Evolutionary conservation across 2,888 invertebrate genomes (phyloP).

Genomic region (Nephrotoma flavescens): DNA sequence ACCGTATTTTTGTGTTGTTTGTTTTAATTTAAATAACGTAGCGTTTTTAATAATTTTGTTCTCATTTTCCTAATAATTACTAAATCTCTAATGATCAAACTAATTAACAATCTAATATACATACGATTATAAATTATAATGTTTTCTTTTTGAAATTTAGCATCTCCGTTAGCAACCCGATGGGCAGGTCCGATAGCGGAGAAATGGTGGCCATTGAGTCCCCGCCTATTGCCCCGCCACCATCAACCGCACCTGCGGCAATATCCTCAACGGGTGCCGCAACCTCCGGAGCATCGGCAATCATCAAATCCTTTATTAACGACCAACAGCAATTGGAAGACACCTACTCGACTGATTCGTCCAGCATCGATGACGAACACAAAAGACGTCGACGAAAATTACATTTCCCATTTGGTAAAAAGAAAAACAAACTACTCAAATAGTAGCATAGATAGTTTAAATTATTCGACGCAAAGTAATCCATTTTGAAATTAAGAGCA

Average conservation of each 20-base stretch:
- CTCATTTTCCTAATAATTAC: too few relatives aligned
- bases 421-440: slow-evolving; percentile 18
- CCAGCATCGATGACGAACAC: slow-evolving; percentile 16
- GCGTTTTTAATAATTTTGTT: too few relatives aligned
- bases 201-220: slow-evolving; percentile 9
- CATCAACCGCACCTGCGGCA: slow-evolving; percentile 6
- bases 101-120: too few relatives aligned
- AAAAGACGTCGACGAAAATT: slow-evolving; percentile 19
- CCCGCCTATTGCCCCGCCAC: slow-evolving; percentile 3
- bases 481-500: neutral
- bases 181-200: slow-evolving; percentile 6
- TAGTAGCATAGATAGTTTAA: slow-evolving; percentile 9
- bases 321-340: slow-evolving; percentile 13
- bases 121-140: too few relatives aligned
- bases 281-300: slow-evolving; percentile 4
- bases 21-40: too few relatives aligned
- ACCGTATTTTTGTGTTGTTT: too few relatives aligned
- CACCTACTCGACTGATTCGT: slow-evolving; percentile 15
- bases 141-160: neutral
- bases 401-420: slow-evolving; percentile 20
- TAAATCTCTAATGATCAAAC: too few relatives aligned
- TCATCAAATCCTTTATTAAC: neutral
- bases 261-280: slow-evolving; percentile 1
- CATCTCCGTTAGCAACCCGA: neutral
- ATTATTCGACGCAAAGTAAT: neutral